A percentile compares a stretch with the other conserved stretches of the same genome.
Evolutionary conservation across 2,113 vertebrate species (phyloP).

Genomic region (Machaerirhynchus nigripectus): DNA sequence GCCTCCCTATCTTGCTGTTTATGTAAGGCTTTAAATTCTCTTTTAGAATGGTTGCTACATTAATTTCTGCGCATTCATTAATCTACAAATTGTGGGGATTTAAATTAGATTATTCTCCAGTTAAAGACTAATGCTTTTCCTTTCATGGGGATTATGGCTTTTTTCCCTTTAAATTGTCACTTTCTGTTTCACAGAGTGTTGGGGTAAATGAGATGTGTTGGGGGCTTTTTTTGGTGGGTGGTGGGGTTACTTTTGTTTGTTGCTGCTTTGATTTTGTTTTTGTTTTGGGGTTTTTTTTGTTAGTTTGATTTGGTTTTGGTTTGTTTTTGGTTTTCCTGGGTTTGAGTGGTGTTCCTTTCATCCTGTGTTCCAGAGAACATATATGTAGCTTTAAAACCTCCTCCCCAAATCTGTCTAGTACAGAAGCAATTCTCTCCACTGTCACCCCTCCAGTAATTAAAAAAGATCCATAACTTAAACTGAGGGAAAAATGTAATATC

Average conservation of each 20-base stretch:
- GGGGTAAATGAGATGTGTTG: background rate
- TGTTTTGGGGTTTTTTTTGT: background rate
- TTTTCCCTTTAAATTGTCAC: background rate
- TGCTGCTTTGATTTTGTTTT: background rate
- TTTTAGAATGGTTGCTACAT: background rate
- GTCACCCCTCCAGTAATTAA: background rate
- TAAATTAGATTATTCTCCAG: background rate
- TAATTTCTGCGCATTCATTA: background rate
- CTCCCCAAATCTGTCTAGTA: background rate
- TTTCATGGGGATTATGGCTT: background rate
- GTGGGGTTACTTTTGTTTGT: background rate
- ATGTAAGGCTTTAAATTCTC: background rate
- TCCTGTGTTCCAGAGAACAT: fast-evolving
- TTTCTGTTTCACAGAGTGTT: background rate
- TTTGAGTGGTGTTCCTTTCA: background rate
- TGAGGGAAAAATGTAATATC: background rate
- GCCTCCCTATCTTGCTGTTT: background rate
- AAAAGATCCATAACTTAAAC: background rate
- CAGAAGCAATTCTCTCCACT: background rate
- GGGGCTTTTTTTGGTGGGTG: fast-evolving
- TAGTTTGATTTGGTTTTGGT: background rate
- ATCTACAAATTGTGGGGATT: background rate
- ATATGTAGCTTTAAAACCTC: background rate
- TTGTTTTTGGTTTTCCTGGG: background rate
- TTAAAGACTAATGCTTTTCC: background rate